Conservation (phyloP, 1,140 invertebrate genomes). For the Sitophilus oryzae region DNA sequence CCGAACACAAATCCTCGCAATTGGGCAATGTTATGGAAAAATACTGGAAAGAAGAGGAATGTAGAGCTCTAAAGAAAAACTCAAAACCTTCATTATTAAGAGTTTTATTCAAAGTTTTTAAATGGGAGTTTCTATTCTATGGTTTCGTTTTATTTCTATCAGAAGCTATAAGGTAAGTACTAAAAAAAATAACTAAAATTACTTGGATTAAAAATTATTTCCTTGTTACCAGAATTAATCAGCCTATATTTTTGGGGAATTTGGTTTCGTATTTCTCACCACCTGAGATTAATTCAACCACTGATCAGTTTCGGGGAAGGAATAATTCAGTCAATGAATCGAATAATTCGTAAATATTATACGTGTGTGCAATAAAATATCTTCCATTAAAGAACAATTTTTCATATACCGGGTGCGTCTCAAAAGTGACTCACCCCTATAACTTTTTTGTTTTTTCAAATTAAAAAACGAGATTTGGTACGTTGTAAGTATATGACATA, state of each 20-base stretch:
- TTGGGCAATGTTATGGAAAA: constrained; percentile 53
- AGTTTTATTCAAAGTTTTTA: constrained; percentile 35
- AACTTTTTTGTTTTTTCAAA: too few relatives aligned
- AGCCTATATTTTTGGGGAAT: constrained; percentile 66
- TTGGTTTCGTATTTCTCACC: constrained; percentile 63
- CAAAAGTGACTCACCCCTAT: too few relatives aligned
- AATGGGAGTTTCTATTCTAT: constrained; percentile 38
- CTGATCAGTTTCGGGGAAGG: not conserved
- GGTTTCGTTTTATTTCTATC: constrained; percentile 38
- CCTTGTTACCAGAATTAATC: constrained; percentile 54
- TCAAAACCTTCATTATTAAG: constrained; percentile 39
- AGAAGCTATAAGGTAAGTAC: constrained; percentile 38
- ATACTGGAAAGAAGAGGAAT: constrained; percentile 47
- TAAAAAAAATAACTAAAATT: not conserved
- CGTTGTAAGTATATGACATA: too few relatives aligned
- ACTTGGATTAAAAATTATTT: not conserved
- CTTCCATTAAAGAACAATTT: not conserved
- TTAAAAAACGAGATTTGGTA: too few relatives aligned
- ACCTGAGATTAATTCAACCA: not conserved
- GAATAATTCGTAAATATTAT: constrained; percentile 15
- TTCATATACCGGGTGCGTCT: too few relatives aligned
- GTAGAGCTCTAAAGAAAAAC: constrained; percentile 33
- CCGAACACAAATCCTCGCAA: constrained; percentile 50
- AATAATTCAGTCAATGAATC: not conserved
- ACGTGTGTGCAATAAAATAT: constrained; percentile 6